These are phyloP conservation scores for Steatocranus sp. DNA, from an alignment of 2,797 vertebrate genomes.

Conservation along the genomic window DNA sequence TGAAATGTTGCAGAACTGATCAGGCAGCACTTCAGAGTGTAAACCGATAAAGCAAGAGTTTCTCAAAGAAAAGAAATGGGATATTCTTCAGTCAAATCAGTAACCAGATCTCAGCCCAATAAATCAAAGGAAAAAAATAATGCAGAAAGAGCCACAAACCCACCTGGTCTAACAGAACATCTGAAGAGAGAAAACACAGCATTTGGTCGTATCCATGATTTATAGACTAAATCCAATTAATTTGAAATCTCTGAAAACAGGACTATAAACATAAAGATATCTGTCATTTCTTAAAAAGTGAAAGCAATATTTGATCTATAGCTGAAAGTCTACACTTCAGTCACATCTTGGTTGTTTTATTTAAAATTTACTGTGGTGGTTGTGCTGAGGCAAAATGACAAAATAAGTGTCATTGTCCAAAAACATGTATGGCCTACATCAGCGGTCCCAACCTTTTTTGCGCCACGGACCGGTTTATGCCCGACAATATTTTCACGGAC, in stretches of 20 bases:
- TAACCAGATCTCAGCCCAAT: neutral
- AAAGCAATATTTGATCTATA: neutral
- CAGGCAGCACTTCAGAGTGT: neutral
- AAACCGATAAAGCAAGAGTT: neutral
- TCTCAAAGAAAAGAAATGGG: neutral
- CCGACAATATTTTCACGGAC: too few species aligned
- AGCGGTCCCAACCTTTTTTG: too few species aligned
- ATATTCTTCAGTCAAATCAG: neutral
- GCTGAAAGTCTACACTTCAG: neutral
- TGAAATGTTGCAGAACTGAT: neutral
- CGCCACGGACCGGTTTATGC: too few species aligned
- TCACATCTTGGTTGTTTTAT: neutral
- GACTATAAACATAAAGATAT: neutral
- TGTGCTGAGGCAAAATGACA: neutral
- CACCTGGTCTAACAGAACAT: neutral
- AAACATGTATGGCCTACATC: neutral
- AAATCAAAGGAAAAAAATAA: neutral
- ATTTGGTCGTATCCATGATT: neutral
- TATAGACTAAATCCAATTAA: neutral
- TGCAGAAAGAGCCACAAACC: neutral
- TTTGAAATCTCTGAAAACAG: neutral
- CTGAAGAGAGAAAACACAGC: neutral
- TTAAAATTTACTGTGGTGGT: neutral
- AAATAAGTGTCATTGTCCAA: fast-evolving
- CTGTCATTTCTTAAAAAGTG: neutral